phyloP scores from a whole-genome alignment of 1,140 invertebrate genomes.

The Bilobella aurantiaca region DNA sequence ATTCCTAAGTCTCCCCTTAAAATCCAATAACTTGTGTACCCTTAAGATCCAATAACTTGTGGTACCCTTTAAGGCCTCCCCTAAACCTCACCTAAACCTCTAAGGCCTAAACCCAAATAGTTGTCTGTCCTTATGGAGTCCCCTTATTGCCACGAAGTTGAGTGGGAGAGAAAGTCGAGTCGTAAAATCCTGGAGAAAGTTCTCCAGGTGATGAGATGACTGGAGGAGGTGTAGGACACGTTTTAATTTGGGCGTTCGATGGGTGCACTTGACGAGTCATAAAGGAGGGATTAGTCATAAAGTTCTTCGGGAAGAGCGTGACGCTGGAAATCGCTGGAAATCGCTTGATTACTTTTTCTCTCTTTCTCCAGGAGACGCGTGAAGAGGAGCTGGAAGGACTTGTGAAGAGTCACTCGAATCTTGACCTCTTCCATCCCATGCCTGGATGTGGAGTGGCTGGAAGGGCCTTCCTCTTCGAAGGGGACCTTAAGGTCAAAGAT shows the following conservation, averaged over 20 bases:
- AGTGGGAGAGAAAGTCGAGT: no score
- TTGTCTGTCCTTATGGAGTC: no score
- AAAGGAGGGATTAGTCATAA: not conserved
- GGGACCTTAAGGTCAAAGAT: conserved; percentile 74
- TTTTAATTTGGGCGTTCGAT: not conserved
- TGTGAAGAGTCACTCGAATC: conserved; percentile 53
- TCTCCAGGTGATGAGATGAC: no score
- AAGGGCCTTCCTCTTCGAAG: conserved; percentile 70
- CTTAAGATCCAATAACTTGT: no score
- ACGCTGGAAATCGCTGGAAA: not conserved
- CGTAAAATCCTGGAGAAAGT: not conserved
- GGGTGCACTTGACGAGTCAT: not conserved
- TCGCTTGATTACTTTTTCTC: not conserved
- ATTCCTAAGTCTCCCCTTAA: not conserved
- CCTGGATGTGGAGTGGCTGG: conserved; percentile 63
- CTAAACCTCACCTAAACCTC: no score
- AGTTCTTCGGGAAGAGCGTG: not conserved
- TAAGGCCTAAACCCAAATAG: no score
- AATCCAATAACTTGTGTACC: no score
- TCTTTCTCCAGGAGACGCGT: conserved; percentile 48
- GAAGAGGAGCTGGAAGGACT: conserved; percentile 66
- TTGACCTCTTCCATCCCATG: conserved; percentile 76
- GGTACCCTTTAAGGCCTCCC: no score
- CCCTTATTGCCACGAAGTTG: no score
- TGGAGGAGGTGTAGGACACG: not conserved